Conservation (phyloP, 2,888 invertebrate species). For the Dorcus hopei region DNA sequence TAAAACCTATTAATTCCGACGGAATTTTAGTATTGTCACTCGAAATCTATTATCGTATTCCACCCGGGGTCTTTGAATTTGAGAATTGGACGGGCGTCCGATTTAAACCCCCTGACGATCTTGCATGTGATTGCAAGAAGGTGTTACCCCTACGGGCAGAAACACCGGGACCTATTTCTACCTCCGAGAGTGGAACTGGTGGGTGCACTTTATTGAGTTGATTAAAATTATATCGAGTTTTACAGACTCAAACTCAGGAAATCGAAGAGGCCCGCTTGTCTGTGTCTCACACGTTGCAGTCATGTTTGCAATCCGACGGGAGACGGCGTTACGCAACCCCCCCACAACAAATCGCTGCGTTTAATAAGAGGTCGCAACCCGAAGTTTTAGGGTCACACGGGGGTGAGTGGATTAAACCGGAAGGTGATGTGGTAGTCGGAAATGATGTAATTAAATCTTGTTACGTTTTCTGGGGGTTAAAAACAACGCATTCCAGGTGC, state of each 20-base stretch:
- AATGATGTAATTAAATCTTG: constrained; percentile 59
- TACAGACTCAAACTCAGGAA: constrained; percentile 68
- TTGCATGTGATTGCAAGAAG: constrained; percentile 82
- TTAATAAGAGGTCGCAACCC: constrained; percentile 75
- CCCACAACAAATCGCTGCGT: constrained; percentile 84
- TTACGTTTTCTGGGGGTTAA: background rate
- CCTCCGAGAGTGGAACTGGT: constrained; percentile 55
- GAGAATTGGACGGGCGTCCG: constrained; percentile 87
- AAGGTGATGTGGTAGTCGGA: constrained; percentile 68
- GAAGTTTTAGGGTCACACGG: constrained; percentile 60
- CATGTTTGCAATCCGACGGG: constrained; percentile 80
- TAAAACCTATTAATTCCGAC: background rate
- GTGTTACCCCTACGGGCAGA: constrained; percentile 50
- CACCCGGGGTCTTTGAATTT: constrained; percentile 91
- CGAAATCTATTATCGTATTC: constrained; percentile 85
- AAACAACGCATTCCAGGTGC: constrained; percentile 47
- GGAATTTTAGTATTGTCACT: constrained; percentile 64
- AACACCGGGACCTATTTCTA: constrained; percentile 63
- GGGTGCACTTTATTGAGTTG: constrained; percentile 13
- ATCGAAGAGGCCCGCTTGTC: constrained; percentile 81
- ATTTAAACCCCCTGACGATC: constrained; percentile 79
- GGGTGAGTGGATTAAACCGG: constrained; percentile 62
- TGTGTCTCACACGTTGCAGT: constrained; percentile 82
- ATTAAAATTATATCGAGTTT: constrained; percentile 24
- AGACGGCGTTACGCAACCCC: constrained; percentile 79